Evolutionary conservation across 2,888 invertebrate species (phyloP), one percentile per base, ranked within the genome.

Genomic region (Melangyna quadrimaculata): DNA sequence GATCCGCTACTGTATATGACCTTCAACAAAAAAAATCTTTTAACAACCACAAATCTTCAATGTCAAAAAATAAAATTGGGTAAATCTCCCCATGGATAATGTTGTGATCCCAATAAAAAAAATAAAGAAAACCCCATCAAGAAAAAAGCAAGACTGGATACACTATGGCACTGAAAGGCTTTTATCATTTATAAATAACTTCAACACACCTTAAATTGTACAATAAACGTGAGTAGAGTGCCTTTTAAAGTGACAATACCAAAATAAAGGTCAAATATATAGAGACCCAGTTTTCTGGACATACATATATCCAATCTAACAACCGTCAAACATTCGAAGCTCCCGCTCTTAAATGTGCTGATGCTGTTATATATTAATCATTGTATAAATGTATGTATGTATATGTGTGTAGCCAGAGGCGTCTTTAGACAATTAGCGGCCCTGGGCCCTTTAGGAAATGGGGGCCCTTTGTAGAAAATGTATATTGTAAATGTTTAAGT

Each of bases 181-280:
- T 53, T 78, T 71, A 72, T 82, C 82, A 82, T 82, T 78, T 78
- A 82, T 73, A 82, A 78, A 82, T 78, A 78, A 82, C 65, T 82
- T 73, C 72, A 73, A 78, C 29, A 72, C 78, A 82, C 72, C 67
- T 67, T 78, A 61, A 59, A 69, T 72, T 67, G 72, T 45, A 43
- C 69, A 82, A 78, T 67, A 67, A 78, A 82, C 78, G 78, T 78
- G 78, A 69, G 53, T 24, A 43, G 45, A 65, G 65, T 65, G 19
- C 24, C 78, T 72, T 82, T 73, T 82, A 59, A 71, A 77, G 65
- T 59, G 40, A 63, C n/a, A 40, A 45, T 17, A 17, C 29, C 35
- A 40, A 22, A 32, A 51, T 24, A 53, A 65, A 65, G 35, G 45
- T 53, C 51, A 53, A 63, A 53, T n/a, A 55, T 12, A 57, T 72